Base-by-base conservation (phyloP, 2,888 invertebrate species). In the Cheilosia vernalis region DNA sequence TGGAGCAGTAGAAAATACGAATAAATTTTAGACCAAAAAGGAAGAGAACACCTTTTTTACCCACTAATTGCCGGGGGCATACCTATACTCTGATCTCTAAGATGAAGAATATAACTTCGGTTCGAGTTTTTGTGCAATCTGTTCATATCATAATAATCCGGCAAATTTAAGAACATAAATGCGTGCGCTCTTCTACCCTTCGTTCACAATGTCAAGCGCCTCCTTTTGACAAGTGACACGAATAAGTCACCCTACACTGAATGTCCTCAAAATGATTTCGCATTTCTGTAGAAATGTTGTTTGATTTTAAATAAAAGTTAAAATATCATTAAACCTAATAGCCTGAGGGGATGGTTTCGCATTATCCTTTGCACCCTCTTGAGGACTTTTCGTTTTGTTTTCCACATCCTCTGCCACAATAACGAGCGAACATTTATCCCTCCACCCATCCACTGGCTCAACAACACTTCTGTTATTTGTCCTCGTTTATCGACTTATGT, bases 401-500 rank as follows among this genome's bases (percentile, higher is more conserved):
- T 67, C 33, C 44, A 63, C 61, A 76, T 69, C 58, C 70, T 66
- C 55, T 60, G 53, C 49, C 66, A 72, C 63, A 84, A 73, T 79
- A 79, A 84, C 80, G 70, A 74, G 61, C 69, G 56, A 80, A 66
- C 70, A 76, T 80, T 80, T 85, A 80, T 73, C 49, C 60, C 61
- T 63, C 47, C 69, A 42, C 30, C 30, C 53, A 37, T 37, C 64
- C 64, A 51, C 24, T 76, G 64, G 53, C 47, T 74, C 64, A 76
- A 76, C 56, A 44, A 77, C 77, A 72, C 69, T 83, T 69, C 67
- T 73, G 55, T 64, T 70, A 83, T 85, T 85, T 79, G 74, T 80
- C 70, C 80, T 76, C 69, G 69, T 80, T 80, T 84, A 76, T 79
- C 79, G 84, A 79, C 79, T 84, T 70, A 74, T 74, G 67, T 69